phyloP scores from a whole-genome alignment of 2,888 invertebrate genomes.

The Halictus quadricinctus region DNA sequence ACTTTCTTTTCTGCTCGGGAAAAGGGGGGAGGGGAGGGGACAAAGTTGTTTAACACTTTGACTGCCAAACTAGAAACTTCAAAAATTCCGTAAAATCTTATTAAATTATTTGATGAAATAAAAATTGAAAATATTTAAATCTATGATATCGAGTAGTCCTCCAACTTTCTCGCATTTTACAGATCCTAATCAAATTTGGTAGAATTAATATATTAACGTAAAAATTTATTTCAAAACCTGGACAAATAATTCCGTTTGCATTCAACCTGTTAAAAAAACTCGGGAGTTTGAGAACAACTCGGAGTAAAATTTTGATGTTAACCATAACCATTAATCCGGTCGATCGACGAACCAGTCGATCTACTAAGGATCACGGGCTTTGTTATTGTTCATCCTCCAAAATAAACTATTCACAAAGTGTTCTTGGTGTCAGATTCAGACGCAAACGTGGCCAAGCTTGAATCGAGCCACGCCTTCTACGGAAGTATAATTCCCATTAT shows the following conservation, averaged over 20 bases:
- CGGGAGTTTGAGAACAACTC: background rate
- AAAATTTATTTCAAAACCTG: too few species aligned
- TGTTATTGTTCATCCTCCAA: slow-evolving; percentile 15
- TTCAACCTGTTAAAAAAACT: too few species aligned
- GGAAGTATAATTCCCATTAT: slow-evolving; percentile 12
- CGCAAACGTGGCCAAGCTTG: background rate
- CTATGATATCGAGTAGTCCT: too few species aligned
- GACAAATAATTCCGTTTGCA: too few species aligned
- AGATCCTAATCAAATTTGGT: too few species aligned
- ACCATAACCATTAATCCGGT: slow-evolving; percentile 13
- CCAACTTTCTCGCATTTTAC: too few species aligned
- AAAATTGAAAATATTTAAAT: too few species aligned
- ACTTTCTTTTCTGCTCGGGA: background rate
- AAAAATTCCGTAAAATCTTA: too few species aligned
- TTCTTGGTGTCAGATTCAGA: slow-evolving; percentile 25
- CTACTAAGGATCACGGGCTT: background rate
- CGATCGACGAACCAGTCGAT: background rate
- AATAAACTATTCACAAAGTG: slow-evolving; percentile 19
- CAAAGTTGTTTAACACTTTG: background rate
- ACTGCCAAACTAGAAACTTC: too few species aligned
- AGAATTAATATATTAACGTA: too few species aligned
- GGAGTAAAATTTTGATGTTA: background rate
- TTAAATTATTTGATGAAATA: too few species aligned
- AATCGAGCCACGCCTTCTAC: slow-evolving; percentile 8
- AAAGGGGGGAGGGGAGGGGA: too few species aligned